phyloP scores from a whole-genome alignment of 2,888 invertebrate species.

The Panzeria rudis region DNA sequence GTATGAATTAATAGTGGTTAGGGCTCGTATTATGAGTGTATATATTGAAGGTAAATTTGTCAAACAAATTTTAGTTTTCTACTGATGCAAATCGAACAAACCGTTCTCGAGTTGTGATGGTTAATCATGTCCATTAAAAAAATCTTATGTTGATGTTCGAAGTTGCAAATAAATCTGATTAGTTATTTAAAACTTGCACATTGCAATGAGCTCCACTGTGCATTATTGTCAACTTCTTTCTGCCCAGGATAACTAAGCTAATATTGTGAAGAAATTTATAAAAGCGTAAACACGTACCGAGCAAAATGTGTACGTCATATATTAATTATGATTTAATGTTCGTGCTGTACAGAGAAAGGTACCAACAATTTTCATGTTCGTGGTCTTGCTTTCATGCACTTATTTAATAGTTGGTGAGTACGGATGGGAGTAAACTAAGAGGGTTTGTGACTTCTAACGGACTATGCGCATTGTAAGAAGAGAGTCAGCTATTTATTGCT shows the following conservation, averaged over 20 bases:
- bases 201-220: background rate
- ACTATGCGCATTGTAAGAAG: constrained; percentile 55
- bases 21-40: no score
- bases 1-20: no score
- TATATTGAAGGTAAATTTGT: no score
- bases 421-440: background rate
- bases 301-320: constrained; percentile 56
- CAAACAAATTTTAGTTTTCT: no score
- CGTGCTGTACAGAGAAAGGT: constrained; percentile 25
- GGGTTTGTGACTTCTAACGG: background rate
- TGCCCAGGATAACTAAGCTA: background rate
- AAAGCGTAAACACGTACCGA: background rate
- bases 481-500: background rate
- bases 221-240: background rate
- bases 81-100: no score
- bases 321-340: constrained; percentile 59
- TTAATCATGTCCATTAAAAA: no score
- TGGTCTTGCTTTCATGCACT: background rate
- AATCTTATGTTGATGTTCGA: no score
- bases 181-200: no score
- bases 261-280: background rate
- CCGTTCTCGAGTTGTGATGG: no score
- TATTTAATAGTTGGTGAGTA: background rate
- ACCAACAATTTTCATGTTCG: constrained; percentile 16
- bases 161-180: no score